Evolutionary conservation across 2,113 vertebrate genomes (phyloP), one percentile per base, ranked within the genome.

Genomic region (Todiramphus saurophagus): DNA sequence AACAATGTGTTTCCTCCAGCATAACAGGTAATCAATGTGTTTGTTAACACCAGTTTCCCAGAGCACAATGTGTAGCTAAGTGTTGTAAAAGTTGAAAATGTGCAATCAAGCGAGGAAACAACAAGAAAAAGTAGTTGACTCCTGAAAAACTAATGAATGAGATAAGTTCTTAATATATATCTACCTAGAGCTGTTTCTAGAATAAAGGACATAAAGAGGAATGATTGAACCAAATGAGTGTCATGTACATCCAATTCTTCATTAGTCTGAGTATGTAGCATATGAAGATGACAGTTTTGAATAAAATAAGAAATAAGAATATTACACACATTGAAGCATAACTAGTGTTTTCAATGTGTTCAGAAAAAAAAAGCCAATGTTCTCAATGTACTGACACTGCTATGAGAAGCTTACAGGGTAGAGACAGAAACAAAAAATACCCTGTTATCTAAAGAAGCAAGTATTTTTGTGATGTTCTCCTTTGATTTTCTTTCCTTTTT

Each of bases 11-110:
- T 27, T 91, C 33, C 46, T 80, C 10, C 60, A 53, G 19, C 10
- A 37, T 17, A 96, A 72, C 74, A 96, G 43, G 33, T 91, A 95
- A 97, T 95, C 89, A 88, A 72, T 74, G 31, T 30, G 16, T 70
- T 63, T 92, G 66, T 89, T 93, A 92, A 83, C 76, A 77, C 2
- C 20, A 56, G 23, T 89, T 92, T 91, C 19, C 63, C 59, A 83
- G 70, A 82, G 13, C 67, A 87, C 77, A 77, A 39, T 56, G 21
- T 63, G 59, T 31, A 80, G 33, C 50, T 80, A 55, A 84, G 44
- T 3, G 2, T 68, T 90, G 37, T 46, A 73, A 50, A 88, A 44
- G 27, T 59, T 79, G 23, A 74, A 96, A 92, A 82, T 83, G 27
- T 73, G 39, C 0, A 37, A 64, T 67, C 44, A 79, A 87, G 33